Conservation (phyloP, 2,888 invertebrate species). For the Aphidoletes aphidimyza region DNA sequence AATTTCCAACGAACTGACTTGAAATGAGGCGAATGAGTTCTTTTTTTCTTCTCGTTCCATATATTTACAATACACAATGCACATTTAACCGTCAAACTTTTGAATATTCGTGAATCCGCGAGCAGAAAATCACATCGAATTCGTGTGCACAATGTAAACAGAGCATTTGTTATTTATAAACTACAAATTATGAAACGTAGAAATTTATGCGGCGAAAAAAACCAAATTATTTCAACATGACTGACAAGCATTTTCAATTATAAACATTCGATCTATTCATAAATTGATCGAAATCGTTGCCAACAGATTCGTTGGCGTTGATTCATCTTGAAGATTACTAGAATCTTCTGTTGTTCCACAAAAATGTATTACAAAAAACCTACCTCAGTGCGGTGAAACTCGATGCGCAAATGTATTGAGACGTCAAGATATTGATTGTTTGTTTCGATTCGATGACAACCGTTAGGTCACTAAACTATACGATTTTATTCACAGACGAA, state of each 20-base stretch:
- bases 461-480: not conserved
- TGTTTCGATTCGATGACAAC: not conserved
- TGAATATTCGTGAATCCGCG: not conserved
- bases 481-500: not conserved
- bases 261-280: not conserved
- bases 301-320: no score
- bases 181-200: not conserved
- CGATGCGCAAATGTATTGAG: not conserved
- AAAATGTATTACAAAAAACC: not conserved
- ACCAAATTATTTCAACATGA: constrained; percentile 6
- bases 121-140: no score
- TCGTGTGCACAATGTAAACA: not conserved
- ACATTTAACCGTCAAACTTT: not conserved
- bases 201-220: not conserved
- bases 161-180: constrained; percentile 23
- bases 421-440: not conserved
- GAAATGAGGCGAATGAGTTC: not conserved
- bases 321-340: no score
- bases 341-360: no score
- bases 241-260: not conserved
- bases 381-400: not conserved
- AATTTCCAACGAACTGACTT: not conserved
- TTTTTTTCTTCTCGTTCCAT: not conserved
- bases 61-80: not conserved
- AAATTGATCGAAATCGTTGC: not conserved